Conservation (phyloP, 2,113 vertebrate genomes). For the Hippocampus zosterae region DNA sequence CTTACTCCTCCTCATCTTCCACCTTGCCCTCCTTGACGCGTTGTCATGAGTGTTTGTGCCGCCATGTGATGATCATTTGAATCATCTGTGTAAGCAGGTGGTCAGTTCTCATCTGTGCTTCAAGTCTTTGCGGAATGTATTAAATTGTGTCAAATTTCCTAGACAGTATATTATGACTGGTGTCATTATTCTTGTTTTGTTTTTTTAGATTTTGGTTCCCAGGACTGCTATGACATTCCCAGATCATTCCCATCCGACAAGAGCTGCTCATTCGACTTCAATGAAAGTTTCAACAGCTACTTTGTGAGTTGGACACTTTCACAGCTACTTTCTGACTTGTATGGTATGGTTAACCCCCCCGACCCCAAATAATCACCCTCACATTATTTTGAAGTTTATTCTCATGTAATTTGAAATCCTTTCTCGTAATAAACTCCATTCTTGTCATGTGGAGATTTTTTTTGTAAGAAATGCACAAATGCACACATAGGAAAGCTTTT, state of each 20-base stretch:
- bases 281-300: conserved; percentile 89
- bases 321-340: not conserved
- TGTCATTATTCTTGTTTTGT: not conserved
- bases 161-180: not conserved
- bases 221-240: conserved; percentile 97
- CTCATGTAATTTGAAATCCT: no score
- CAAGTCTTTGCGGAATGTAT: not conserved
- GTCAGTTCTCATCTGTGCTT: not conserved
- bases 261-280: conserved; percentile 86
- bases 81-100: not conserved
- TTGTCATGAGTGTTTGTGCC: conserved; percentile 3
- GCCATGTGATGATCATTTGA: not conserved
- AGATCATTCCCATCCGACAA: conserved; percentile 89
- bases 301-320: conserved; percentile 77
- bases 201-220: conserved; percentile 87
- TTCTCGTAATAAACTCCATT: no score
- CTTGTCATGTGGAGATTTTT: no score
- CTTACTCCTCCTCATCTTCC: not conserved
- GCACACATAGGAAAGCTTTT: not conserved
- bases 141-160: not conserved
- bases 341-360: not conserved
- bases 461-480: no score
- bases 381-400: no score
- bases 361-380: no score
- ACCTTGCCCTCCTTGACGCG: conserved; percentile 41